Percentiles rank a stretch among this genome's conserved stretches.
Evolutionary conservation across 2,113 vertebrate species (phyloP).

Genomic region (Hassar affinis): DNA sequence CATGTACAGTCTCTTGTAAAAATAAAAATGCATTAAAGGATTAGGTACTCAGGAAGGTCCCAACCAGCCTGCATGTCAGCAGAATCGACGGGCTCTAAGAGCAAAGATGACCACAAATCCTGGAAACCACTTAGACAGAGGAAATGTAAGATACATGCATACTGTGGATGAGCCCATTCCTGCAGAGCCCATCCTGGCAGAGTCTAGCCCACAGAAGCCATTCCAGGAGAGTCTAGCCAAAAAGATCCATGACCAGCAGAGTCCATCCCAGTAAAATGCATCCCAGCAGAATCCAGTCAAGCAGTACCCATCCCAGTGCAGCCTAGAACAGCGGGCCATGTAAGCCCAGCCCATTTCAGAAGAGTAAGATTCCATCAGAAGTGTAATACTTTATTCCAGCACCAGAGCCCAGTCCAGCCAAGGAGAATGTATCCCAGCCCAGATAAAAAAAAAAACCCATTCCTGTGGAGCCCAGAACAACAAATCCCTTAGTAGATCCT

Average conservation of each 20-base stretch:
- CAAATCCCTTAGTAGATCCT: background rate
- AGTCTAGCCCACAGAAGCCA: background rate
- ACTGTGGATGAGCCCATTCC: background rate
- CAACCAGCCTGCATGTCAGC: background rate
- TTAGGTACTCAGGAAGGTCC: background rate
- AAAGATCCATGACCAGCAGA: background rate
- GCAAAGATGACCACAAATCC: conserved; percentile 10
- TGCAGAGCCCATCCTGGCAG: background rate
- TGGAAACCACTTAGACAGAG: background rate
- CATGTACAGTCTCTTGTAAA: background rate
- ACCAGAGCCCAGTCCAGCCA: background rate
- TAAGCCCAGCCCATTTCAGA: background rate
- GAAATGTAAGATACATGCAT: background rate
- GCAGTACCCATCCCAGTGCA: background rate
- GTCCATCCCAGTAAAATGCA: background rate
- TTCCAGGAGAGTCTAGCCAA: background rate
- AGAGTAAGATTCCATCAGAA: background rate
- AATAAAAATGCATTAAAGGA: background rate
- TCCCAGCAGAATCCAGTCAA: background rate
- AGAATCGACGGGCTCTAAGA: background rate
- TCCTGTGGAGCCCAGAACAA: background rate
- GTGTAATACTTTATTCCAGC: background rate
- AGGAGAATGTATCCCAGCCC: background rate
- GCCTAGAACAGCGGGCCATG: background rate
- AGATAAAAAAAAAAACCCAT: background rate